Evolutionary conservation across 1,140 invertebrate species (phyloP).

Genomic region (Bathynomus jamesi): DNA sequence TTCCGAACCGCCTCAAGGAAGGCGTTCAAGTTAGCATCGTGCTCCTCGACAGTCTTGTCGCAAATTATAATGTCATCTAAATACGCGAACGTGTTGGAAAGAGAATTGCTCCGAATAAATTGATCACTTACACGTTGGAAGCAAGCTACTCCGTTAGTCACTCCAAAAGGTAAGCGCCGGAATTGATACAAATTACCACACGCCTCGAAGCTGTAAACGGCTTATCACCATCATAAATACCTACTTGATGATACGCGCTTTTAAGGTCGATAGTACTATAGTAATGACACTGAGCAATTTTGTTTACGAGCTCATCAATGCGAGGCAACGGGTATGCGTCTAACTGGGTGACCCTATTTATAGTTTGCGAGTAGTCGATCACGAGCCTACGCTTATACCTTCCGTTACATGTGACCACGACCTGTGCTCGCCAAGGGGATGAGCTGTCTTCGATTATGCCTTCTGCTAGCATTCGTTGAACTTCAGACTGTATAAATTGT

Average conservation of each 20-base stretch:
- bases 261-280: constrained; percentile 41
- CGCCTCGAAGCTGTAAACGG: constrained; percentile 40
- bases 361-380: constrained; percentile 25
- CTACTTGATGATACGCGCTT: constrained; percentile 42
- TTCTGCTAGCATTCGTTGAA: not conserved
- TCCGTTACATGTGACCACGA: constrained; percentile 6
- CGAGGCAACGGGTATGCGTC: constrained; percentile 15
- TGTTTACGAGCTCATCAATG: constrained; percentile 19
- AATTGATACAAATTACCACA: constrained; percentile 36
- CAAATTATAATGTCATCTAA: constrained; percentile 33
- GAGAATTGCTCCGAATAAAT: constrained; percentile 18
- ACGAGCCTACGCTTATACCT: constrained; percentile 14
- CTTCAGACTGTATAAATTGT: constrained; percentile 3
- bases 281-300: constrained; percentile 24
- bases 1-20: constrained; percentile 12
- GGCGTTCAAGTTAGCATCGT: constrained; percentile 16
- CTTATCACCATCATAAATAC: constrained; percentile 34
- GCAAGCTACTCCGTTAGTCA: constrained; percentile 32
- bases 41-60: constrained; percentile 8
- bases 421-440: constrained; percentile 14
- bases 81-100: constrained; percentile 24
- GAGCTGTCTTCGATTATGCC: constrained; percentile 19
- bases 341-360: constrained; percentile 16
- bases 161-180: constrained; percentile 40
- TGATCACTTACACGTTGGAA: constrained; percentile 19